Base-by-base conservation (phyloP, 1,140 invertebrate genomes). In the Caenorhabditis tropicalis region DNA sequence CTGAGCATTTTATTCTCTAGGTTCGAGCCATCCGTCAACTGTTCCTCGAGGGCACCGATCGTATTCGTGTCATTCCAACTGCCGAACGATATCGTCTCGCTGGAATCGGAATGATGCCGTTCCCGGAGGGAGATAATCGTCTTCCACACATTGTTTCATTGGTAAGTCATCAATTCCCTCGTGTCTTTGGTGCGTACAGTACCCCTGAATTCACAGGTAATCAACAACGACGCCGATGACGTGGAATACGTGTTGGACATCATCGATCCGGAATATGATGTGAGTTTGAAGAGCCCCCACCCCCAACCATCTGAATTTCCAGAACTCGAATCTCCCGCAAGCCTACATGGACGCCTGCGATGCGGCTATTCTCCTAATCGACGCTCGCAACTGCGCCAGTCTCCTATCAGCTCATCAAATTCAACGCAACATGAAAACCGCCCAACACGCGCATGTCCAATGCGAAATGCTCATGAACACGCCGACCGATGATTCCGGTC, bases 211-310 rank as follows among this genome's bases (percentile, higher is more conserved):
- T 51, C n/a, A 0, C 2, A n/a, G 48, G n/a, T 51, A 19, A 27
- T 74, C 16, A 74, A 36, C 65, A 74, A 74, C 36, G 29, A 46
- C 31, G 29, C 29, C 9, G 36, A 39, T 24, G 65, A 74, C n/a
- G 36, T 43, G 36, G 65, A 74, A 24, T 43, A 74, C 15, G 65
- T 74, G 65, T 24, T 74, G 36, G 65, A 74, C n/a, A 46, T 74
- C 15, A 74, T 74, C 36, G 65, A 74, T 74, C 65, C 65, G 36
- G 65, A 74, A 74, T 74, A 74, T 74, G 65, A 74, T 74, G 65
- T 74, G 9, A 24, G 36, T 0, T 36, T 9, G 7, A 16, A 31
- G 2, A 3, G 15, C 19, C 3, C 2, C 16, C 10, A n/a, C 16
- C 19, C 15, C 15, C 33, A 33, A 33, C 24, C 27, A 9, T 2